Evolutionary conservation across 2,888 invertebrate genomes (phyloP).

Genomic region (Philereme transversata): DNA sequence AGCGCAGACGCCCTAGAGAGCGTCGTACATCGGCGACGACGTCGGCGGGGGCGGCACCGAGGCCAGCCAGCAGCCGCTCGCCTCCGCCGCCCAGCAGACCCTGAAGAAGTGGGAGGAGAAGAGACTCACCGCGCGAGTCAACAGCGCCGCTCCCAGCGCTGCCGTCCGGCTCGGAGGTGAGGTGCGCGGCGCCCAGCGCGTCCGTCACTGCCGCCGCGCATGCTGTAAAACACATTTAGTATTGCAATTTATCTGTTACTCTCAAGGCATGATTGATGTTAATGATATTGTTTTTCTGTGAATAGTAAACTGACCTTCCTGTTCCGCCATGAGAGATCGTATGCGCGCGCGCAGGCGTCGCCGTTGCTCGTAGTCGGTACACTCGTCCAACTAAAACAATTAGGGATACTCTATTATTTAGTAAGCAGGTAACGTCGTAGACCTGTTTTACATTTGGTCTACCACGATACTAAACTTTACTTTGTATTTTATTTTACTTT

Average conservation of each 20-base stretch:
- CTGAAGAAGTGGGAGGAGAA: conserved; percentile 87
- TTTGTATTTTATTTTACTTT: too few relatives aligned
- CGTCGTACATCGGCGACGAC: conserved; percentile 90
- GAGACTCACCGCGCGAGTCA: conserved; percentile 89
- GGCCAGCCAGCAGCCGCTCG: conserved; percentile 68
- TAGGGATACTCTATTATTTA: not conserved
- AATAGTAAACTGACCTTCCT: conserved; percentile 86
- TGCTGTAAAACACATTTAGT: conserved; percentile 48
- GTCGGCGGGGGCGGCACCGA: conserved; percentile 82
- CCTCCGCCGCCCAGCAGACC: conserved; percentile 84
- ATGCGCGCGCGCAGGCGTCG: conserved; percentile 91
- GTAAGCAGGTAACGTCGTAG: not conserved
- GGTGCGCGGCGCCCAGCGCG: conserved; percentile 68
- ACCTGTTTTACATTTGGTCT: not conserved
- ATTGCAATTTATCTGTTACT: too few relatives aligned
- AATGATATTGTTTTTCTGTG: not conserved
- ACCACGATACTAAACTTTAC: too few relatives aligned
- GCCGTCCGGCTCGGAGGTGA: conserved; percentile 57
- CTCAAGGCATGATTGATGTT: not conserved
- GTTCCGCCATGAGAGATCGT: conserved; percentile 93
- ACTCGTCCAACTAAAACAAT: conserved; percentile 89
- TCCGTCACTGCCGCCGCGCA: conserved; percentile 77
- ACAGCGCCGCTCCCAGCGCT: conserved; percentile 49
- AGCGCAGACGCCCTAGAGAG: conserved; percentile 89
- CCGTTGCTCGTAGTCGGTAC: conserved; percentile 94